A percentile compares a stretch with the other conserved stretches of the same genome.
These are phyloP conservation scores for Tragelaphus eurycerus DNA, from an alignment of 2,797 vertebrate species.

Conservation along the genomic window DNA sequence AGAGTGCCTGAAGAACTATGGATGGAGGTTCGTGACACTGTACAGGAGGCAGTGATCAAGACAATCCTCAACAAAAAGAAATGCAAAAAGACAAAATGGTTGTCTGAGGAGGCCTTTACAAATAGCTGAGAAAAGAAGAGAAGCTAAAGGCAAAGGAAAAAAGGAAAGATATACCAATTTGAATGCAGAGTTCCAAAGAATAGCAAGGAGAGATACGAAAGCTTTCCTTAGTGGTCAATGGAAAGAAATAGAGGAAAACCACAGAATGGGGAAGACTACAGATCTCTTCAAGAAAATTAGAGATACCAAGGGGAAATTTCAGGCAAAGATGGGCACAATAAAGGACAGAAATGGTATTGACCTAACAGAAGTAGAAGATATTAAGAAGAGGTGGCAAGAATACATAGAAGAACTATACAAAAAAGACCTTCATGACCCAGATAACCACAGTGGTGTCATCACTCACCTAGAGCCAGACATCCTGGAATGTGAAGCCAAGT, in stretches of 20 bases:
- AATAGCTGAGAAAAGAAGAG: not conserved
- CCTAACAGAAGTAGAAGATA: not conserved
- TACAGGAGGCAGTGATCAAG: not conserved
- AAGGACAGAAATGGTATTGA: not conserved
- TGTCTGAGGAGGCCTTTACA: not conserved
- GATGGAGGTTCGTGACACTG: not conserved
- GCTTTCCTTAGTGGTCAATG: not conserved
- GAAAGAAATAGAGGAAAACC: not conserved
- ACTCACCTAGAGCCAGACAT: not conserved
- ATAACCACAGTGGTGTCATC: not conserved
- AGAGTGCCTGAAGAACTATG: not conserved
- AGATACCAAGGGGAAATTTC: not conserved
- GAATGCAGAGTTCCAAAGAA: not conserved
- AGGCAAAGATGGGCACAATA: not conserved
- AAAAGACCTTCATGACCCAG: not conserved
- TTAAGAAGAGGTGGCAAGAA: not conserved
- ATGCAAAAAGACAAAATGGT: not conserved
- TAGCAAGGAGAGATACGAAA: not conserved
- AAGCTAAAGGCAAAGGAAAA: not conserved
- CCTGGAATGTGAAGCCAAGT: not conserved
- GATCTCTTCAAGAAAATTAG: not conserved
- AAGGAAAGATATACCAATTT: not conserved
- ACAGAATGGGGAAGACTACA: not conserved
- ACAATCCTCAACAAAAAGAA: not conserved
- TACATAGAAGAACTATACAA: not conserved